Conservation (phyloP, 2,888 invertebrate genomes). For the Lysandra coridon region DNA sequence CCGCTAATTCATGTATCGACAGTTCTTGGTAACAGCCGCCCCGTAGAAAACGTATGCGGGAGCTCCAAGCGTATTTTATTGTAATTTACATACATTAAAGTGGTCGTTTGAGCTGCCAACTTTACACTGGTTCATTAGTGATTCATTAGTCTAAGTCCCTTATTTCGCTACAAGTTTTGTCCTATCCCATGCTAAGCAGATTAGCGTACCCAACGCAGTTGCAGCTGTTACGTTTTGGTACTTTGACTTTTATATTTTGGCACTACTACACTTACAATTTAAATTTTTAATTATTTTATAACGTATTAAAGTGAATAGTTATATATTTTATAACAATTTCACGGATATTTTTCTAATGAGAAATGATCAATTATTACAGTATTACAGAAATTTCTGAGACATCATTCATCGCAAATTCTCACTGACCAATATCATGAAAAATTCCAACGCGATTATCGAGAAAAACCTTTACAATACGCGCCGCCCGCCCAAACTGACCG, state of each 20-base stretch:
- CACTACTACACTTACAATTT: not conserved
- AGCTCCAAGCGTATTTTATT: not conserved
- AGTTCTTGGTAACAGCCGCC: not conserved
- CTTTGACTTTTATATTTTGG: not conserved
- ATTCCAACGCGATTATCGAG: too few relatives aligned
- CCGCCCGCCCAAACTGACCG: constrained; percentile 35
- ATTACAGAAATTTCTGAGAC: too few relatives aligned
- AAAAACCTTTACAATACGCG: constrained; percentile 35
- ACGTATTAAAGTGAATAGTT: too few relatives aligned
- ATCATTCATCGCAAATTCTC: too few relatives aligned
- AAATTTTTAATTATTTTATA: too few relatives aligned
- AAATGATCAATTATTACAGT: too few relatives aligned
- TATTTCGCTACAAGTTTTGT: constrained; percentile 1
- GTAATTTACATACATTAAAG: constrained; percentile 12
- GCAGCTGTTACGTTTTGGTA: not conserved
- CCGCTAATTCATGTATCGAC: not conserved
- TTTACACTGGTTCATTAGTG: not conserved
- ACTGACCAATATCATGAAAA: too few relatives aligned
- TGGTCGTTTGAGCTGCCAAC: not conserved
- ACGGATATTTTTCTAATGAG: too few relatives aligned
- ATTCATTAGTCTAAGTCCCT: constrained; percentile 8
- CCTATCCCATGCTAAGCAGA: not conserved
- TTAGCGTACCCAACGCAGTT: not conserved
- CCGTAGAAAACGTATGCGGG: not conserved
- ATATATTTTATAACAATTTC: not conserved